phyloP scores from a whole-genome alignment of 2,797 vertebrate genomes.

The Anabas testudineus region DNA sequence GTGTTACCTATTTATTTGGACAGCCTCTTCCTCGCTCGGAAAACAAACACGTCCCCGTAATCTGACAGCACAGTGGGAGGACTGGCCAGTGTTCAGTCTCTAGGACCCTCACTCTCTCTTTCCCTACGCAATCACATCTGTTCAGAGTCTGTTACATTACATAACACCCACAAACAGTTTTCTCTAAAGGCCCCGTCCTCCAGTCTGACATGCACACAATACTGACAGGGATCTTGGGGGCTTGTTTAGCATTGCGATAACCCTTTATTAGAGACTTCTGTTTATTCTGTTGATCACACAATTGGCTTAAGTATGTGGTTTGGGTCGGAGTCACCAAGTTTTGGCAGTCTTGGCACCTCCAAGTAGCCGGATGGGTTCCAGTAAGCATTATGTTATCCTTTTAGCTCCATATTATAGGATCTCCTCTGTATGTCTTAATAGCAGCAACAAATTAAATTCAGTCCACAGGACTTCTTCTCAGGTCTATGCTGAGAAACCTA shows the following conservation, averaged over 20 bases:
- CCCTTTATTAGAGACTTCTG: conserved; percentile 44
- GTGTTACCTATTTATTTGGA: conserved; percentile 80
- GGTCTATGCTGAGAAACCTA: background rate
- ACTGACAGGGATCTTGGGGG: conserved; percentile 47
- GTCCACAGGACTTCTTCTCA: too few species aligned
- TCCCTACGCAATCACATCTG: conserved; percentile 68
- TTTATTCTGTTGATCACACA: conserved; percentile 65
- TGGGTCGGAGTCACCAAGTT: conserved; percentile 37
- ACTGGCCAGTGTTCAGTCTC: conserved; percentile 65
- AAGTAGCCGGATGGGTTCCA: conserved; percentile 12
- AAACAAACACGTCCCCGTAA: conserved; percentile 81
- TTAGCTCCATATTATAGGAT: conserved; percentile 11
- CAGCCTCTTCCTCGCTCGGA: conserved; percentile 72
- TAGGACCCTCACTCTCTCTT: conserved; percentile 54
- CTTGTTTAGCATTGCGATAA: conserved; percentile 29
- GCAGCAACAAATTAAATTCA: background rate
- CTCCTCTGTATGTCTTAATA: background rate
- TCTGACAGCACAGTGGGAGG: conserved; percentile 75
- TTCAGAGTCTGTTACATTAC: conserved; percentile 71
- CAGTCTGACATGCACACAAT: conserved; percentile 23
- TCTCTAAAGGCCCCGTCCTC: conserved; percentile 56
- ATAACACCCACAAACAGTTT: conserved; percentile 75
- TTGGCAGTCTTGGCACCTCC: conserved; percentile 38
- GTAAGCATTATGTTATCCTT: conserved; percentile 14
- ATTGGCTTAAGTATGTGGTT: conserved; percentile 62